A percentile compares a stretch with the other conserved stretches of the same genome.
phyloP scores from a whole-genome alignment of 1,140 invertebrate species.

The Brachionus paranguensis region DNA sequence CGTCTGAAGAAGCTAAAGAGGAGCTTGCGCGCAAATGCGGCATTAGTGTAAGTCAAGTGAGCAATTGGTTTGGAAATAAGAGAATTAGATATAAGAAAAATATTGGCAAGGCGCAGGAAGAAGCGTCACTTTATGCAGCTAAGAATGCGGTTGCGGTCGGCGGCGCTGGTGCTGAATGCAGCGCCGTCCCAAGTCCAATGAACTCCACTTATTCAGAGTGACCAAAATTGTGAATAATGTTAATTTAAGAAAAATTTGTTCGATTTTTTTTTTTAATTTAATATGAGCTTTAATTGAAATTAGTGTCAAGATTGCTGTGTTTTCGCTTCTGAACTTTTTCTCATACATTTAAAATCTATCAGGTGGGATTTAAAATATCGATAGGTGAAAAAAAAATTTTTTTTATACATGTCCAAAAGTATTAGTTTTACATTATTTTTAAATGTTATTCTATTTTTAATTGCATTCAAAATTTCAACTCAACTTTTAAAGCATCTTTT shows the following conservation, averaged over 20 bases:
- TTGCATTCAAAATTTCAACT: neutral
- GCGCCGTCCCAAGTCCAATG: conserved; percentile 18
- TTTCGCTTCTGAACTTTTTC: neutral
- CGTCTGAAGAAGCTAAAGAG: conserved; percentile 98
- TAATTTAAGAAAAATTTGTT: neutral
- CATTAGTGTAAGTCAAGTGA: conserved; percentile 86
- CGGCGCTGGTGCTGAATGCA: neutral
- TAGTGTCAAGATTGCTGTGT: neutral
- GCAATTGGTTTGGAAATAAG: conserved; percentile 97
- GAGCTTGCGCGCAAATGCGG: conserved; percentile 98
- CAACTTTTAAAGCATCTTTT: neutral
- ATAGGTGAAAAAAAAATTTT: neutral
- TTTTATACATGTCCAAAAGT: conserved; percentile 24
- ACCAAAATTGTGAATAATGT: neutral
- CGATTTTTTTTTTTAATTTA: neutral
- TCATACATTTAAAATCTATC: neutral
- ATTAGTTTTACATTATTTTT: neutral
- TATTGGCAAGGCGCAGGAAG: conserved; percentile 98
- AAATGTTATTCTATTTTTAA: neutral
- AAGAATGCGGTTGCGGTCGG: conserved; percentile 67
- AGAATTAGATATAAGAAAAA: conserved; percentile 99
- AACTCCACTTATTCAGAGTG: conserved; percentile 36
- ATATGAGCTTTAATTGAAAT: neutral
- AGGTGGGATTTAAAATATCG: neutral
- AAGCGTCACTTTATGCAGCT: conserved; percentile 96